Evolutionary conservation across 2,797 vertebrate genomes (phyloP).

Genomic region (Nothura maculosa): DNA sequence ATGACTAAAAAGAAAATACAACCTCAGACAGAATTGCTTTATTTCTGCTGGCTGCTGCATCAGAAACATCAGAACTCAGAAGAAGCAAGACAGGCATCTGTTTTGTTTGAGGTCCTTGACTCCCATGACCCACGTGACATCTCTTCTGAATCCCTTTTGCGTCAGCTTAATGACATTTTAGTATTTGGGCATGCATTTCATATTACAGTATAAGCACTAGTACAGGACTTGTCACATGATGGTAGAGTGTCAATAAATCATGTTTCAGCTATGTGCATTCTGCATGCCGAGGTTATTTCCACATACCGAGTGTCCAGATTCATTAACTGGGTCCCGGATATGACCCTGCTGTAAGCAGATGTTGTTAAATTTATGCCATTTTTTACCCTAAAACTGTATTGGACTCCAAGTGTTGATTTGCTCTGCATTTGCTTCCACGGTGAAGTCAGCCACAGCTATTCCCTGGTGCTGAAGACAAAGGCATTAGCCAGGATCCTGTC

Average conservation of each 20-base stretch:
- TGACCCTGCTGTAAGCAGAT: background rate
- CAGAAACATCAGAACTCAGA: background rate
- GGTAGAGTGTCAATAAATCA: background rate
- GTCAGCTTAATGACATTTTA: background rate
- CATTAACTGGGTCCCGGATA: background rate
- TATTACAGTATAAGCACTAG: background rate
- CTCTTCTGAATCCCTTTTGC: background rate
- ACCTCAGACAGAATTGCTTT: background rate
- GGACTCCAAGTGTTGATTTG: background rate
- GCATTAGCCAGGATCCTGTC: background rate
- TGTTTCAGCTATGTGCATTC: background rate
- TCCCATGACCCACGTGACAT: background rate
- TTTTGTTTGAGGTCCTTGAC: background rate
- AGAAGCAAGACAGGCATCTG: background rate
- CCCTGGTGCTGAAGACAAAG: background rate
- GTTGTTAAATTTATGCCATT: background rate
- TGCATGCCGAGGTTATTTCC: constrained; percentile 7
- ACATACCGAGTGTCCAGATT: background rate
- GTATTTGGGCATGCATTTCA: background rate
- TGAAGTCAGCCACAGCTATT: constrained; percentile 5
- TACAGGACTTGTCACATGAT: background rate
- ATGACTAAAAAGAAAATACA: background rate
- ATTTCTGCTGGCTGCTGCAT: background rate
- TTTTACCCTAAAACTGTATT: background rate
- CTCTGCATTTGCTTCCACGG: background rate